Evolutionary conservation across 2,797 vertebrate genomes (phyloP), one percentile per base, ranked within the genome.

Genomic region (Pyrocephalus nanus): DNA sequence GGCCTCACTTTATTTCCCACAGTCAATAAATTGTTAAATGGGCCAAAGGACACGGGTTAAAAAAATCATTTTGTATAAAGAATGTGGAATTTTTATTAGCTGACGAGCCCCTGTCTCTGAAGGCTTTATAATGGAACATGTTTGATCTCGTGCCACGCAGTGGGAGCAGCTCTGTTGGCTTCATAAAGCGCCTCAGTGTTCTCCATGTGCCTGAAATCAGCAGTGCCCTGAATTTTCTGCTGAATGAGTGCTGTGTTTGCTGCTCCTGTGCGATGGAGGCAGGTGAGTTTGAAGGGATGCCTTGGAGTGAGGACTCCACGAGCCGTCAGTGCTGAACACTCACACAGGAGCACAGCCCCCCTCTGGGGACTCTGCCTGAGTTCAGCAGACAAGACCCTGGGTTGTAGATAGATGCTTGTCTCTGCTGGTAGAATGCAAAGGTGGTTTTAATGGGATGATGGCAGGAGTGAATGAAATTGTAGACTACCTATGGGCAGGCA

Each of bases 1-100:
- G 74, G 86, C 96, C 84, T 95, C 64, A 91, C 93, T 79, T 90
- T 95, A 95, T 92, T 95, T 96, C 94, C 55, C 88, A 95, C 93
- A 95, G 93, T 95, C 88, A 40, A 95, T 95, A 95, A 95, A 77
- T 48, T 96, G 94, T 94, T 95, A 93, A 96, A 96, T 94, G 92
- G 96, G 90, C 74, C 83, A 93, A 96, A 93, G 92, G 92, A 96
- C 94, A 91, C 2, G 30, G 92, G 95, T 95, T 96, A 86, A 90
- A 95, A 96, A 94, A 95, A 93, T 86, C 25, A 76, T 95, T 90
- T 90, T 88, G 45, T 87, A 55, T 95, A 76, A 95, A 85, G 82
- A 94, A 95, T 76, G 77, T 92, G 77, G 51, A 40, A 67, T 93
- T 96, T 94, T 92, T 96, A 86, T 93, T 90, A 87, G 76, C 85